Base-by-base conservation (phyloP, 2,797 vertebrate genomes). In the Antennarius maculatus region DNA sequence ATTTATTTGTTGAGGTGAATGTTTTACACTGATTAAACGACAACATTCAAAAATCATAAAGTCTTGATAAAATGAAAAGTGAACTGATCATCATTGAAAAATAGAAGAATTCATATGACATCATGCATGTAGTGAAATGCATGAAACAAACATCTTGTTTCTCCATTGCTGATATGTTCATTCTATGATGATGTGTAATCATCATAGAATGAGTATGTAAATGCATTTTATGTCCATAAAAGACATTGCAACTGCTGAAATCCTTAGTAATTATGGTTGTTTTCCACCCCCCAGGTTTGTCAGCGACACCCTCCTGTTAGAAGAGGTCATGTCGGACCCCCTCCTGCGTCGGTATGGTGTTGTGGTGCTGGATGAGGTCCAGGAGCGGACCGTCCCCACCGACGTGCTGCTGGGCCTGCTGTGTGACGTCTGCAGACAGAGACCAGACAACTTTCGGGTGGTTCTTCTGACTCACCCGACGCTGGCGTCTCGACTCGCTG, bases 391-490 rank as follows among this genome's bases (percentile, higher is more conserved):
- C 0, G 91, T 99, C 55, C 85, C 96, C 79, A 96, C 95, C 0
- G 97, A 98, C 4, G 93, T 94, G 7, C 93, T 98, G 14, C 91
- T 99, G 74, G 97, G 97, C 7, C 88, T 98, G 71, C 92, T 99
- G 45, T 94, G 94, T 31, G 96, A 96, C 0, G 93, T 97, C 53
- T 93, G 93, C 69, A 87, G 59, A 3, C 96, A 96, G 89, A 93
- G 96, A 14, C 87, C 92, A 0, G 87, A 91, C 31, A 91, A 89
- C 34, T 94, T 97, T 64, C 86, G 92, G 6, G 92, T 97, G 60
- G 95, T 99, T 51, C 93, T 99, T n/a, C 83, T 99, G n/a, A 89
- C 94, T 0, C 88, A 94, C 0, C 93, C 93, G 0, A 61, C 81
- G 0, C 83, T 95, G 53, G 94, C 94, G 1, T 86, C 93, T 0